Conservation (phyloP, 2,113 vertebrate genomes). For the Oryzias javanicus region DNA sequence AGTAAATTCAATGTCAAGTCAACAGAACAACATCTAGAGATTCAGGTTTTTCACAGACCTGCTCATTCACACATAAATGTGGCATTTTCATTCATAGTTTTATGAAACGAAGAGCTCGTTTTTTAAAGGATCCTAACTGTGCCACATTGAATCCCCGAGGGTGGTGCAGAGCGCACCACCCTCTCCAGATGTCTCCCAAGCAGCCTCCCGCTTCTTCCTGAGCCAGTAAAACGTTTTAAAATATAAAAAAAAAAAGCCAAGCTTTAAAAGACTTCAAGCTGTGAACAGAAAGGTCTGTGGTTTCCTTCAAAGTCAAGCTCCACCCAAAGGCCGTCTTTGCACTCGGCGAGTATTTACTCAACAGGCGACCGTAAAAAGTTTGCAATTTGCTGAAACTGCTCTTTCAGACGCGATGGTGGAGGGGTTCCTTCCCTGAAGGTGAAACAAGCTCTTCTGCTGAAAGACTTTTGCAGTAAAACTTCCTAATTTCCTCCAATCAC, state of each 20-base stretch:
- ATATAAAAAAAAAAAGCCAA: slow-evolving; percentile 17
- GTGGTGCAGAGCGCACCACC: slow-evolving; percentile 5
- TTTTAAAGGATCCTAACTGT: neutral
- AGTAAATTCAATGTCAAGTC: no score
- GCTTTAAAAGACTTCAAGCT: slow-evolving; percentile 52
- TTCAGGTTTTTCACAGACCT: neutral
- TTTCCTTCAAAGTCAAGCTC: slow-evolving; percentile 45
- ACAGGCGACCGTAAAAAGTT: slow-evolving; percentile 41
- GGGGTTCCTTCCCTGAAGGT: slow-evolving; percentile 18
- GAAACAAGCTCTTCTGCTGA: slow-evolving; percentile 3
- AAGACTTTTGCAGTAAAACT: slow-evolving; percentile 1
- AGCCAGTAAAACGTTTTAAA: slow-evolving; percentile 50
- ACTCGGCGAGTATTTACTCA: slow-evolving; percentile 33
- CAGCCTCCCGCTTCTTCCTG: slow-evolving; percentile 57
- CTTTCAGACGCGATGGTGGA: slow-evolving; percentile 5
- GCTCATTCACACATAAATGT: neutral
- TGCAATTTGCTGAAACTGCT: slow-evolving; percentile 47
- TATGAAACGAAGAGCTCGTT: neutral
- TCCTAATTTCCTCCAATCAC: neutral
- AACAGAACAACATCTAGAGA: no score
- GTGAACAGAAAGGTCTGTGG: slow-evolving; percentile 44
- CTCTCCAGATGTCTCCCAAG: slow-evolving; percentile 47
- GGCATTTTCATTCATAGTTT: neutral
- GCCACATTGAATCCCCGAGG: slow-evolving; percentile 22
- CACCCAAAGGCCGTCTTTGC: slow-evolving; percentile 29